These are phyloP conservation scores for Pollicipes pollicipes DNA, from an alignment of 1,140 invertebrate species.

Conservation along the genomic window DNA sequence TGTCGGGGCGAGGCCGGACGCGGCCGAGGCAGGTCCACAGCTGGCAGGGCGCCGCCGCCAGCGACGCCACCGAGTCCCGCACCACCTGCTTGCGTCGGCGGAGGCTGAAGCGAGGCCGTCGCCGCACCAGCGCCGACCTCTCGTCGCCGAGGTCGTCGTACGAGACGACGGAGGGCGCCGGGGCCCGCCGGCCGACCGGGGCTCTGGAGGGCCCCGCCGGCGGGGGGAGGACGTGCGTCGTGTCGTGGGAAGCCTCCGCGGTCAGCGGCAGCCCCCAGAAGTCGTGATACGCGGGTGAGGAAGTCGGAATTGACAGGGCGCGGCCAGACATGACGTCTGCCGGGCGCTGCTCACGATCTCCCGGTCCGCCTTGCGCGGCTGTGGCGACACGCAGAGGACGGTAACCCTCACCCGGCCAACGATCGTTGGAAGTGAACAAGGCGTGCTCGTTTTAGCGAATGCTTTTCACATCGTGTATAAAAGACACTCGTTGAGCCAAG, in stretches of 20 bases:
- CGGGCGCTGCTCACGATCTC: no score
- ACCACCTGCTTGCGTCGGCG: neutral
- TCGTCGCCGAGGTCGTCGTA: neutral
- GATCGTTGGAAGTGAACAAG: no score
- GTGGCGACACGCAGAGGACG: no score
- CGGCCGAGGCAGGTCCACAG: neutral
- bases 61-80: neutral
- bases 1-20: neutral
- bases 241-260: neutral
- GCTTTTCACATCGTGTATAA: no score
- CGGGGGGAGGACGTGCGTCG: no score
- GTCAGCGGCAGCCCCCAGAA: neutral
- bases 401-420: no score
- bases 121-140: neutral
- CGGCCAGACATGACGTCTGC: neutral
- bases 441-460: no score
- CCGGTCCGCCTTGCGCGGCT: no score
- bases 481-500: no score
- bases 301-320: neutral
- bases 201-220: no score
- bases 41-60: neutral
- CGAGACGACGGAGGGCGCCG: neutral
- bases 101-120: neutral
- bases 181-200: no score
- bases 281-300: neutral